These are phyloP conservation scores for Saguinus midas DNA, from an alignment of 2,113 vertebrate genomes.

Conservation along the genomic window DNA sequence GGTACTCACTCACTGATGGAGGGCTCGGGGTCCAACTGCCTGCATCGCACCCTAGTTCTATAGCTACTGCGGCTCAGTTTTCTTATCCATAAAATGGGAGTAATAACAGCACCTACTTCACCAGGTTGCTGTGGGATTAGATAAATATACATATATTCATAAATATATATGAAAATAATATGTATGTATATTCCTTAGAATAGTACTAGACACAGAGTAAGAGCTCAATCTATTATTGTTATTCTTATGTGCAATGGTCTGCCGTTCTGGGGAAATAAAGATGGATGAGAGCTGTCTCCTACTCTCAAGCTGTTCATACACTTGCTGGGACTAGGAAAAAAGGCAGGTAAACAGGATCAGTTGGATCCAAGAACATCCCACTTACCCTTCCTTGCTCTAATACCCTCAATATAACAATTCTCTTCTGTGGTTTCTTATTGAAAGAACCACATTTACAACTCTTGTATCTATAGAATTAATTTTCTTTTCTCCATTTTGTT, in stretches of 20 bases:
- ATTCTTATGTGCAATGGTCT: neutral
- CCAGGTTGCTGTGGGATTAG: neutral
- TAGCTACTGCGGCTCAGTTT: neutral
- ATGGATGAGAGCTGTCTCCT: neutral
- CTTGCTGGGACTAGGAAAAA: neutral
- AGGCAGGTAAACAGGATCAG: neutral
- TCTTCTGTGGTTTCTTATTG: neutral
- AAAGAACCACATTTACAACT: neutral
- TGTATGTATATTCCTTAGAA: neutral
- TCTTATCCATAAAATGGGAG: neutral
- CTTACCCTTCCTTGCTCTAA: neutral
- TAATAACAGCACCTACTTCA: neutral
- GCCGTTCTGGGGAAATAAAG: neutral
- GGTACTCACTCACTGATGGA: neutral
- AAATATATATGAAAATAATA: neutral
- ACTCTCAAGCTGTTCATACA: neutral
- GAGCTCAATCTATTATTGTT: neutral
- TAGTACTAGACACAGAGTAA: neutral
- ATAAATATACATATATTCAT: neutral
- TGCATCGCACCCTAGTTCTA: neutral
- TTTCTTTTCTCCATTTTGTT: conserved; percentile 15
- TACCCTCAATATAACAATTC: neutral
- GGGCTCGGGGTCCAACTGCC: neutral
- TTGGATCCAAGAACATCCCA: neutral
- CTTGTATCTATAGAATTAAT: neutral